Conservation (phyloP, 1,140 invertebrate species). For the Pectinophora gossypiella region DNA sequence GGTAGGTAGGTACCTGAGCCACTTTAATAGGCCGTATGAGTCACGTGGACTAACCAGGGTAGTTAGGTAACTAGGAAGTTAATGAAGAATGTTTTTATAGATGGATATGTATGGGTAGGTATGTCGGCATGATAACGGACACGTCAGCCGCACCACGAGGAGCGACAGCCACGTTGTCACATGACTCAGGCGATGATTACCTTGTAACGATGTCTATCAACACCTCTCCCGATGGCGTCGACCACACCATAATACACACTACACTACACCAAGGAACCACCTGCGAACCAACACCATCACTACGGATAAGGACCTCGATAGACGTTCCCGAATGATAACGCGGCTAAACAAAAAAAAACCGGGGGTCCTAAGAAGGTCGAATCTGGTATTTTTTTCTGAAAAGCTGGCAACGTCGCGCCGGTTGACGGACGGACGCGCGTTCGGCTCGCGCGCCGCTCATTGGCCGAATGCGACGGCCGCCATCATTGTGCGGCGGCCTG, state of each 20-base stretch:
- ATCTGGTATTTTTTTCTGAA: conserved; percentile 69
- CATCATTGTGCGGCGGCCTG: conserved; percentile 50
- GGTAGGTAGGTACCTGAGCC: no score
- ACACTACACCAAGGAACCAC: conserved; percentile 55
- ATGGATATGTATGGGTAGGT: not conserved
- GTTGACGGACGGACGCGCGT: conserved; percentile 65
- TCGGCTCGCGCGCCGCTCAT: conserved; percentile 63
- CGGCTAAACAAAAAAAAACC: conserved; percentile 71
- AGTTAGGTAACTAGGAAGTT: not conserved
- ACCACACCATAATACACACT: conserved; percentile 70
- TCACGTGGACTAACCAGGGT: no score
- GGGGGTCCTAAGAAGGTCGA: conserved; percentile 71
- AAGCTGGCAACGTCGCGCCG: conserved; percentile 68
- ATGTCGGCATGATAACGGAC: conserved; percentile 13
- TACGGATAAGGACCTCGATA: conserved; percentile 54
- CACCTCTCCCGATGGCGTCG: conserved; percentile 62
- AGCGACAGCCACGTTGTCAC: conserved; percentile 19
- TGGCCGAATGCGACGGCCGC: conserved; percentile 65
- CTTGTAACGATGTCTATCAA: conserved; percentile 65
- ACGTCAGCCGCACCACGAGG: conserved; percentile 17
- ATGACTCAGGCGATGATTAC: conserved; percentile 31
- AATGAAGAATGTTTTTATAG: conserved; percentile 4
- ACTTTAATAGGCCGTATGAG: no score
- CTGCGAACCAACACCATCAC: conserved; percentile 55
- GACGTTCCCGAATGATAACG: conserved; percentile 68